These are phyloP conservation scores for Archips crataeganus DNA, from an alignment of 2,888 invertebrate genomes.

Conservation along the genomic window DNA sequence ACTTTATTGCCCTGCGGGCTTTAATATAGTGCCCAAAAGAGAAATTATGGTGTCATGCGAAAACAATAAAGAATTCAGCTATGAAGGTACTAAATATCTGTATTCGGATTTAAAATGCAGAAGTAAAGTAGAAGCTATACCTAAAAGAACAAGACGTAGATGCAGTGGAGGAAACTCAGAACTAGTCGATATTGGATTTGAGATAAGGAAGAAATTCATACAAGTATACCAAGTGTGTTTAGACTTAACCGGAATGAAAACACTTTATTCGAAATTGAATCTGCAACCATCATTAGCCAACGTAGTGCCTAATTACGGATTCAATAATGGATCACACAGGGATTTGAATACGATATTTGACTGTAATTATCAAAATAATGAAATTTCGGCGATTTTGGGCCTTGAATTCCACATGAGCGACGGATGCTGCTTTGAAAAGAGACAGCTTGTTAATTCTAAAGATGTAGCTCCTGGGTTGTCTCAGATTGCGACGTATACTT, in stretches of 20 bases:
- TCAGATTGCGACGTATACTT: slow-evolving; percentile 55
- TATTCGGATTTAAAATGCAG: slow-evolving; percentile 59
- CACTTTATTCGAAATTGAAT: slow-evolving; percentile 54
- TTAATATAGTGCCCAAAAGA: slow-evolving; percentile 45
- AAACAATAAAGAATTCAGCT: slow-evolving; percentile 48
- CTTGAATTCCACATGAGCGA: slow-evolving; percentile 48
- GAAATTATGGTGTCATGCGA: slow-evolving; percentile 53
- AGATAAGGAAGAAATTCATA: slow-evolving; percentile 42
- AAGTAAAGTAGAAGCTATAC: slow-evolving; percentile 47
- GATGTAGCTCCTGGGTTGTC: slow-evolving; percentile 62
- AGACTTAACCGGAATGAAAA: slow-evolving; percentile 50
- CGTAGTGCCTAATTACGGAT: slow-evolving; percentile 47
- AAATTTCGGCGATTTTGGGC: slow-evolving; percentile 46
- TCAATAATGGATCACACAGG: slow-evolving; percentile 45
- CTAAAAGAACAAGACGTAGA: slow-evolving; percentile 43
- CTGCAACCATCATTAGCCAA: slow-evolving; percentile 49
- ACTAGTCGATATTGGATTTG: slow-evolving; percentile 54
- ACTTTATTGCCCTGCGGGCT: slow-evolving; percentile 56
- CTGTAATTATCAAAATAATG: slow-evolving; percentile 51
- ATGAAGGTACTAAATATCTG: slow-evolving; percentile 47
- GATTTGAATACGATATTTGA: slow-evolving; percentile 56
- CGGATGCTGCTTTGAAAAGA: slow-evolving; percentile 60
- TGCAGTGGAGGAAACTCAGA: slow-evolving; percentile 54
- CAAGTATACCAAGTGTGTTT: slow-evolving; percentile 61
- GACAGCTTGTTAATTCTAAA: slow-evolving; percentile 61